Conservation (phyloP, 2,888 invertebrate genomes). For the Drosophila cognata region DNA sequence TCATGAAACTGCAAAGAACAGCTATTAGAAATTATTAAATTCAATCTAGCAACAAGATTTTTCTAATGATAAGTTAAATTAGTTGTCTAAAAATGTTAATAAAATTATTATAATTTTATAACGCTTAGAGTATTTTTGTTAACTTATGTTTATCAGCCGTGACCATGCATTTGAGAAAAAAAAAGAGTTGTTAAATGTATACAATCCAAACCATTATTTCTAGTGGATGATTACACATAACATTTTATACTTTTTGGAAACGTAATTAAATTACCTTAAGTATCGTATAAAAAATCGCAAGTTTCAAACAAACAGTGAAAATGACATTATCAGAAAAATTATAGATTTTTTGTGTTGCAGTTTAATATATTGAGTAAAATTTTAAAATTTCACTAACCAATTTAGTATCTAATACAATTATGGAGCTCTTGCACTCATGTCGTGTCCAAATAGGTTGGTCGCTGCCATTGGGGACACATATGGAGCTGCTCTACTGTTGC, state of each 20-base stretch:
- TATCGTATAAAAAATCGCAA: neutral
- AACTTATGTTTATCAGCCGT: neutral
- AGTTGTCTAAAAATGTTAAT: neutral
- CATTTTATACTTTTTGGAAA: neutral
- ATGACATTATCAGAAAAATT: neutral
- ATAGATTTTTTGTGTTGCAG: neutral
- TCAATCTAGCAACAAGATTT: neutral
- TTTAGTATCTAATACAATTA: conserved; percentile 28
- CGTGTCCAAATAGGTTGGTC: conserved; percentile 87
- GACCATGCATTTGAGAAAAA: too few relatives aligned
- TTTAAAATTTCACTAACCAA: conserved; percentile 37
- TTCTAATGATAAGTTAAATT: neutral
- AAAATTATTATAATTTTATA: neutral
- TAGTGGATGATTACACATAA: neutral
- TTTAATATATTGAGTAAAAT: neutral
- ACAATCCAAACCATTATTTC: neutral
- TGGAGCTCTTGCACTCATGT: neutral
- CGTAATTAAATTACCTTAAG: neutral
- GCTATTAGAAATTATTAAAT: neutral
- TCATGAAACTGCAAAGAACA: neutral
- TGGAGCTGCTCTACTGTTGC: conserved; percentile 92
- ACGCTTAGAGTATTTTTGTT: too few relatives aligned
- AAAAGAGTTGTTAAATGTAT: too few relatives aligned
- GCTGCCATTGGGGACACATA: conserved; percentile 93
- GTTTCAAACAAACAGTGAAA: neutral